Conservation (phyloP, 2,113 vertebrate genomes). For the Leuciscus idus region DNA sequence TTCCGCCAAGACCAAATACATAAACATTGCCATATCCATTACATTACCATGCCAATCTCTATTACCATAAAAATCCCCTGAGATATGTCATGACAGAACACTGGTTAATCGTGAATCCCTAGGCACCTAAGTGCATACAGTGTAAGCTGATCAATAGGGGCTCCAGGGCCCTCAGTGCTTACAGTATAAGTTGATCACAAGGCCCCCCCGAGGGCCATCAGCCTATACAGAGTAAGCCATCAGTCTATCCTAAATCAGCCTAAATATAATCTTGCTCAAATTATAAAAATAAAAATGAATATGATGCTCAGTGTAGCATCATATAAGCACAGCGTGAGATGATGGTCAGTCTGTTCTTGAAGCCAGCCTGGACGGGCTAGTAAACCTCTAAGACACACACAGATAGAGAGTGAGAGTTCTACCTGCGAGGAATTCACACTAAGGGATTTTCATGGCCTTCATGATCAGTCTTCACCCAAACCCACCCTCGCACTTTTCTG, state of each 20-base stretch:
- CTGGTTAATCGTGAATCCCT: no score
- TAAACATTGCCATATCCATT: no score
- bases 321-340: neutral
- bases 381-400: conserved; percentile 15
- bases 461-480: conserved; percentile 40
- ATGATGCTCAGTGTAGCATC: neutral
- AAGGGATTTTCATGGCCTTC: conserved; percentile 32
- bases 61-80: no score
- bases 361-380: neutral
- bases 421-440: conserved; percentile 28
- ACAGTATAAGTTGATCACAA: no score
- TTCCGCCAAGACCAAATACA: no score
- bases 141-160: no score
- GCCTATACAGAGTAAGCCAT: neutral
- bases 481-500: conserved; percentile 26
- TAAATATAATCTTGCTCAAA: neutral
- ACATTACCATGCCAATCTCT: no score
- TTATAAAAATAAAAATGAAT: neutral
- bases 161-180: no score
- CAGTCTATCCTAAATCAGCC: neutral
- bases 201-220: neutral
- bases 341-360: neutral
- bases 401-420: neutral
- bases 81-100: no score
- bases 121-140: no score